phyloP scores from a whole-genome alignment of 2,113 vertebrate species.

The Gasterosteus nipponicus region DNA sequence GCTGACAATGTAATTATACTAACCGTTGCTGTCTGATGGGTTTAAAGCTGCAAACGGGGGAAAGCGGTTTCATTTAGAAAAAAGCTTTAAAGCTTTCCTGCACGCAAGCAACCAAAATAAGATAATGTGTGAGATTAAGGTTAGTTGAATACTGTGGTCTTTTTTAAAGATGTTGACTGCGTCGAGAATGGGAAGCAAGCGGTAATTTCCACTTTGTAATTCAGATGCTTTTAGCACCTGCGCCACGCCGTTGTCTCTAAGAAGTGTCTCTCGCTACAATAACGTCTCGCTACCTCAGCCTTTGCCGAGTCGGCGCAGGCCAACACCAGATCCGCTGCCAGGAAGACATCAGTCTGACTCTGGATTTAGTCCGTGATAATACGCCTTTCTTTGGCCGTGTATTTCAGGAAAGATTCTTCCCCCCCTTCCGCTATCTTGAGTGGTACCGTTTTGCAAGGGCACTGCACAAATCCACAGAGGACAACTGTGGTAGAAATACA shows the following conservation, averaged over 20 bases:
- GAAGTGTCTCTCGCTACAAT: background rate
- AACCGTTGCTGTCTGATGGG: background rate
- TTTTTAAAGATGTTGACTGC: background rate
- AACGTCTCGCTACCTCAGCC: background rate
- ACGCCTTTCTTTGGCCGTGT: too few relatives aligned
- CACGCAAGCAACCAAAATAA: background rate
- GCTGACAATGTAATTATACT: background rate
- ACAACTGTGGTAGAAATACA: too few relatives aligned
- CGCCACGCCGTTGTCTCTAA: background rate
- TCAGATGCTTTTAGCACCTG: background rate
- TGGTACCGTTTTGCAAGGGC: too few relatives aligned
- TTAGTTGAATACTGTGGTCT: background rate
- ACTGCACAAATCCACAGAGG: too few relatives aligned
- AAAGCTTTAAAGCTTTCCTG: background rate
- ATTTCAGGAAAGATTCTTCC: too few relatives aligned
- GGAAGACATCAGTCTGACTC: background rate
- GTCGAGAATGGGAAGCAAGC: background rate
- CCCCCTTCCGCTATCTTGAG: too few relatives aligned
- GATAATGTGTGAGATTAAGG: background rate
- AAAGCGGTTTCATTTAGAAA: too few relatives aligned
- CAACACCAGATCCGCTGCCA: background rate
- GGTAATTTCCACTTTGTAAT: background rate
- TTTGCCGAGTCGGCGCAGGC: background rate
- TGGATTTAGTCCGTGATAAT: too few relatives aligned
- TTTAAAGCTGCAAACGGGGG: too few relatives aligned